phyloP scores from a whole-genome alignment of 2,797 vertebrate species.

The Danio jaintianensis region DNA sequence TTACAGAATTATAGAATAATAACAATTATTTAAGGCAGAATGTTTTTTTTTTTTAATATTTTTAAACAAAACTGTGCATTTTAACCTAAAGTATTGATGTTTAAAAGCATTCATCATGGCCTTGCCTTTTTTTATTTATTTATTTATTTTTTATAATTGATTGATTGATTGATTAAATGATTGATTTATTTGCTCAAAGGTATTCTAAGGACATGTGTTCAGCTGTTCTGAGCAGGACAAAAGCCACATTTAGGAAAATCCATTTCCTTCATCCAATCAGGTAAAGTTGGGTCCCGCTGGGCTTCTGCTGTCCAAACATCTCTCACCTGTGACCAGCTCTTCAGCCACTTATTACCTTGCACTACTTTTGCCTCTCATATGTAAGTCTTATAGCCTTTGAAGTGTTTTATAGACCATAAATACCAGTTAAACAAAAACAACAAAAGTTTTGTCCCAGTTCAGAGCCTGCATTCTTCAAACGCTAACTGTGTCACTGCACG shows the following conservation, averaged over 20 bases:
- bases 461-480: too few relatives aligned
- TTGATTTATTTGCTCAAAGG: neutral
- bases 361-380: neutral
- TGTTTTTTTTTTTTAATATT: too few relatives aligned
- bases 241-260: slow-evolving; percentile 43
- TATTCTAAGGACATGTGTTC: neutral
- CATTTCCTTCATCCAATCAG: slow-evolving; percentile 50
- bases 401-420: neutral
- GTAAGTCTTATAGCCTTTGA: neutral
- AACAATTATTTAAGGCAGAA: too few relatives aligned
- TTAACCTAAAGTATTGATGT: neutral
- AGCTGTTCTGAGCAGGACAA: neutral
- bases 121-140: too few relatives aligned
- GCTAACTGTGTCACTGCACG: too few relatives aligned
- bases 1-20: too few relatives aligned
- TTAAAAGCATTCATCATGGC: neutral
- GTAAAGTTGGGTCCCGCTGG: slow-evolving; percentile 47
- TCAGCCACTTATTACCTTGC: slow-evolving; percentile 24
- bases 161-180: too few relatives aligned
- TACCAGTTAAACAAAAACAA: neutral
- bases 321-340: slow-evolving; percentile 33
- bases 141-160: too few relatives aligned
- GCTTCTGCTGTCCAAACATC: slow-evolving; percentile 39
- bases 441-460: too few relatives aligned
- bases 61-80: neutral